Percentiles rank a stretch among this genome's conserved stretches.
These are phyloP conservation scores for Isichthys henryi DNA, from an alignment of 2,113 vertebrate species.

Conservation along the genomic window DNA sequence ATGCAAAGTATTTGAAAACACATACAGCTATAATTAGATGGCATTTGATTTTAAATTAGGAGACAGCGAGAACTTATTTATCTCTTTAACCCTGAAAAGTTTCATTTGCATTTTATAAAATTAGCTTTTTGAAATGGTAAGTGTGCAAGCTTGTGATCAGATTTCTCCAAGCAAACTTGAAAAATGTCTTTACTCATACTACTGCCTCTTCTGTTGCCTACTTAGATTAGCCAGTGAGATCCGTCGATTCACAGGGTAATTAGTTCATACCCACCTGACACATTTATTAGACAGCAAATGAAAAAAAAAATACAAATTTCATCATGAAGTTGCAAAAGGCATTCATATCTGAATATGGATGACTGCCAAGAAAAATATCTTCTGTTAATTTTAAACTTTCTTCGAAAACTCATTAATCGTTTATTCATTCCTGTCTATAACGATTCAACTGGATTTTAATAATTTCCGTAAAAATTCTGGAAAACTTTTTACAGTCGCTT, in stretches of 20 bases:
- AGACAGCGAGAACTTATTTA: conserved; percentile 59
- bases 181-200: background rate
- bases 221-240: conserved; percentile 40
- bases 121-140: conserved; percentile 59
- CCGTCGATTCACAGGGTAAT: conserved; percentile 49
- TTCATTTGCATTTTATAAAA: conserved; percentile 55
- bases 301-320: conserved; percentile 37
- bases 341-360: background rate
- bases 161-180: conserved; percentile 20
- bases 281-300: conserved; percentile 30
- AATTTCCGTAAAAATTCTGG: conserved; percentile 41
- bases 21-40: conserved; percentile 66
- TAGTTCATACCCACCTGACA: conserved; percentile 45
- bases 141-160: conserved; percentile 39
- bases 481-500: background rate
- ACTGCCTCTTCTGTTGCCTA: background rate
- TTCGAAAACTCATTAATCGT: background rate
- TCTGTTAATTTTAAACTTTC: background rate
- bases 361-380: background rate
- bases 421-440: background rate
- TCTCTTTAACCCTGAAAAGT: conserved; percentile 57
- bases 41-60: conserved; percentile 69
- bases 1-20: conserved; percentile 70
- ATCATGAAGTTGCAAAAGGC: conserved; percentile 30
- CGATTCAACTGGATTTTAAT: conserved; percentile 26